Base-by-base conservation (phyloP, 2,113 vertebrate genomes). In the Erpornis zantholeuca region DNA sequence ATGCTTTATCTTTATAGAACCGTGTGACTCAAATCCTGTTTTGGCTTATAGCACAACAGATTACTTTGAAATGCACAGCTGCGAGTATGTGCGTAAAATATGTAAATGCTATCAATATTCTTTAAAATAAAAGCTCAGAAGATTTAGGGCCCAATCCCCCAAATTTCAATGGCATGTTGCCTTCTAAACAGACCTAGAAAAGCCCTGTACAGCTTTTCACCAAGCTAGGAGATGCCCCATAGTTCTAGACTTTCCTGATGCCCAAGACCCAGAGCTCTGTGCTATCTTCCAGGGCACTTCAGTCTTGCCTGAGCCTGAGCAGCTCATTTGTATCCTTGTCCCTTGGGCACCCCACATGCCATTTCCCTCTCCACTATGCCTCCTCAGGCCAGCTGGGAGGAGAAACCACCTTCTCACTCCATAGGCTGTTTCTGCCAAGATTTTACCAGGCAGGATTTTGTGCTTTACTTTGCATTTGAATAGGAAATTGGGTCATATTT, bases 41-140 rank as follows among this genome's bases (percentile, higher is more conserved):
- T 94, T 94, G 91, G 63, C 63, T 95, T 85, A 12, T 60, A 87
- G 86, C 63, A 82, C 70, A 95, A 56, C 54, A 80, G 84, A 85
- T 91, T 89, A 76, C 91, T 89, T 95, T 82, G 83, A 96, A 94
- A 85, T 85, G 91, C 66, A 91, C 75, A 92, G 81, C 84, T 92
- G 70, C 49, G 40, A 53, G 36, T 86, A 49, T 84, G 29, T 54
- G 31, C 40, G 2, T 89, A 90, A 92, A 91, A 85, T 90, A 85
- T 52, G 33, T 80, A 90, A 76, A 73, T 65, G 59, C 64, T 70
- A 85, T 70, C 54, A 69, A 38, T 89, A 69, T 70, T 61, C 70
- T 94, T 56, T 56, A 70, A 33, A 96, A 69, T 63, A 82, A 93
- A 35, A 90, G 54, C 63, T 77, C 64, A 79, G 71, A 91, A 79